Conservation (phyloP, 1,140 invertebrate genomes). For the Sminthurinus signatus region DNA sequence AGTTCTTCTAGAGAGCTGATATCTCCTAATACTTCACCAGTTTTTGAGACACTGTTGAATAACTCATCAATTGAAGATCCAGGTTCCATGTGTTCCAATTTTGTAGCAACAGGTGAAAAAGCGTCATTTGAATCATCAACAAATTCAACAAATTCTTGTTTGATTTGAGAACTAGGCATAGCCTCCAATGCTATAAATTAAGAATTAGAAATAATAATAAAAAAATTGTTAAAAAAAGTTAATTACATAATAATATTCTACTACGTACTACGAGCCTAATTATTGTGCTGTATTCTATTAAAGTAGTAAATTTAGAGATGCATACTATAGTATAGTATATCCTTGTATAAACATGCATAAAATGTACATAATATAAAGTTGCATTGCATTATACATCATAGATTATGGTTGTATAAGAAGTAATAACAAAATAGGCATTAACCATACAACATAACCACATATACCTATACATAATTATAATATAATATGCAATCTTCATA, state of each 20-base stretch:
- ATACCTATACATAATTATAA: too few species aligned
- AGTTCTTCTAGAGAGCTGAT: constrained; percentile 62
- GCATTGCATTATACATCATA: too few species aligned
- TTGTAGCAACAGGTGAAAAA: not conserved
- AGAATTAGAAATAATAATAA: constrained; percentile 13
- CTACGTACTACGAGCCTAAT: not conserved
- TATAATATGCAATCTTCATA: too few species aligned
- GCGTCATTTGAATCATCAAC: not conserved
- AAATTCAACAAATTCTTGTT: not conserved
- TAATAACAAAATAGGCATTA: too few species aligned
- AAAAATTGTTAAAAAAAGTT: not conserved
- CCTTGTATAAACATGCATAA: too few species aligned
- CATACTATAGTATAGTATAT: too few species aligned
- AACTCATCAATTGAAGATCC: constrained; percentile 23
- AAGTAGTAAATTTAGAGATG: too few species aligned
- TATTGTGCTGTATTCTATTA: too few species aligned
- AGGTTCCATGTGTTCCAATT: too few species aligned
- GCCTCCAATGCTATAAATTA: constrained; percentile 32
- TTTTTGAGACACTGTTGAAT: constrained; percentile 17
- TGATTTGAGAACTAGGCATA: constrained; percentile 19
- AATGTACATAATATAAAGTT: too few species aligned
- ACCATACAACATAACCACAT: too few species aligned
- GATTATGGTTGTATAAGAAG: too few species aligned
- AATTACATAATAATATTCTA: not conserved
- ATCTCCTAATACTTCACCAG: constrained; percentile 53